Evolutionary conservation across 2,888 invertebrate species (phyloP).

Genomic region (Scaptomyza cyrtandrae): DNA sequence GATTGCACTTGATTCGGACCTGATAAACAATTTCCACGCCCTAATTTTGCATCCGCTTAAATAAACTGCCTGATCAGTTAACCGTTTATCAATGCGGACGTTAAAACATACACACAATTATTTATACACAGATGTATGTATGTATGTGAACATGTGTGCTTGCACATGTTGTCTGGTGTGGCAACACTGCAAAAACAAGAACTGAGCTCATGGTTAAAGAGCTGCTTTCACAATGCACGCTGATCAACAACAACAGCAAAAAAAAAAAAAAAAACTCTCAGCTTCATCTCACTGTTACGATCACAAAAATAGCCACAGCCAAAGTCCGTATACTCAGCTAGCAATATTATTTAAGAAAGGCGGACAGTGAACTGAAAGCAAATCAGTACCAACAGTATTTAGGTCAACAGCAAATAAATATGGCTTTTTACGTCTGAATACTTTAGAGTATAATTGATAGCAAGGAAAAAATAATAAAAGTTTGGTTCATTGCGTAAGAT

Average conservation of each 20-base stretch:
- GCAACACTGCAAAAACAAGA: constrained; percentile 23
- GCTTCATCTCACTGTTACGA: constrained; percentile 13
- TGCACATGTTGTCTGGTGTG: not conserved
- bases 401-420: constrained; percentile 11
- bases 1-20: no score
- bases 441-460: not conserved
- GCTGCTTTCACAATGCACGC: constrained; percentile 50
- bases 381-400: not conserved
- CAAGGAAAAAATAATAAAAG: not conserved
- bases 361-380: constrained; percentile 10
- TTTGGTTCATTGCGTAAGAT: not conserved
- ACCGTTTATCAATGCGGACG: no score
- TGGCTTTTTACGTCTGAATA: not conserved
- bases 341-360: constrained; percentile 28
- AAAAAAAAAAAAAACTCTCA: not conserved
- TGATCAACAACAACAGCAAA: constrained; percentile 12
- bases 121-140: not conserved
- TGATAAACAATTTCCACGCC: no score
- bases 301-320: constrained; percentile 6
- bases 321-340: not conserved
- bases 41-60: no score
- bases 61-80: no score
- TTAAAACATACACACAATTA: not conserved
- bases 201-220: constrained; percentile 32
- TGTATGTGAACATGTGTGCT: not conserved